Evolutionary conservation across 2,797 vertebrate genomes (phyloP).

Genomic region (Prunella strophiata): DNA sequence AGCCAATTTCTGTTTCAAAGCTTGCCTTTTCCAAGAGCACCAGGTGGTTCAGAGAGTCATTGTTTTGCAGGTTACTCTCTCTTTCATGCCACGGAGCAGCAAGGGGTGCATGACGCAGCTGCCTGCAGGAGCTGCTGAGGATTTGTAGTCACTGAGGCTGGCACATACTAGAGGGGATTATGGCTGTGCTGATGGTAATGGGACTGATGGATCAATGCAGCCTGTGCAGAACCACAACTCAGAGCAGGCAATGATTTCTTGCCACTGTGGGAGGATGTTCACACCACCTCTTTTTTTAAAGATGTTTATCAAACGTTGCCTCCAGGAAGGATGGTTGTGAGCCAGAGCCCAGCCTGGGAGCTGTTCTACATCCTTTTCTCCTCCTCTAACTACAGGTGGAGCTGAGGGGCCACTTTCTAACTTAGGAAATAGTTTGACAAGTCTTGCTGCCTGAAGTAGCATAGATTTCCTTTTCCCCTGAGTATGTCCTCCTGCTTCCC

Average conservation of each 20-base stretch:
- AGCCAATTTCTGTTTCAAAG: slow-evolving; percentile 19
- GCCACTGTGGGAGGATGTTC: neutral
- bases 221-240: neutral
- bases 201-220: neutral
- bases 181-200: neutral
- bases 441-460: neutral
- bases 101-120: neutral
- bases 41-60: neutral
- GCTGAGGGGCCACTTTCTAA: neutral
- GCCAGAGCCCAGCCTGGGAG: neutral
- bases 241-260: neutral
- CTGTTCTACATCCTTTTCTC: neutral
- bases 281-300: neutral
- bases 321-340: neutral
- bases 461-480: neutral
- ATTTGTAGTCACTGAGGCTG: neutral
- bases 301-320: neutral
- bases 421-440: neutral
- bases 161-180: neutral
- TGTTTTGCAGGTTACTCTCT: slow-evolving; percentile 8
- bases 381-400: neutral
- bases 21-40: slow-evolving; percentile 18
- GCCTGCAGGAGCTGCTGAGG: neutral
- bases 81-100: neutral
- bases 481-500: neutral